These are phyloP conservation scores for Brachypteracias leptosomus DNA, from an alignment of 2,113 vertebrate genomes.

Conservation along the genomic window DNA sequence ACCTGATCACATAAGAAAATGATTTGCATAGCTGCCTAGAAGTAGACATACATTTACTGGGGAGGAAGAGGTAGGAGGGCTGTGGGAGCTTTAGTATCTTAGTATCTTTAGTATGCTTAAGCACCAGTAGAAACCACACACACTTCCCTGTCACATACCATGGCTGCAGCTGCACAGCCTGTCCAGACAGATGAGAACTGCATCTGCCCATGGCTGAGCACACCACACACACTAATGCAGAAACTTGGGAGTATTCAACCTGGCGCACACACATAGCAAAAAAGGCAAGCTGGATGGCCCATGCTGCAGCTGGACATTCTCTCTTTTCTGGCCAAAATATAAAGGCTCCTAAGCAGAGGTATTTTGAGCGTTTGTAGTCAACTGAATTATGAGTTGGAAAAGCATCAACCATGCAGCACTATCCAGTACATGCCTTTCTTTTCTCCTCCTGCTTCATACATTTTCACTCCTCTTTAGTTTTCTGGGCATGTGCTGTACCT, in stretches of 20 bases:
- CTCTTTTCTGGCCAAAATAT: not conserved
- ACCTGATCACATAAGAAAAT: not conserved
- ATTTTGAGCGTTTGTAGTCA: not conserved
- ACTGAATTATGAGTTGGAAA: not conserved
- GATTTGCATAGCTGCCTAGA: not conserved
- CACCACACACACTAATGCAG: not conserved
- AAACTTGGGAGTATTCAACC: not conserved
- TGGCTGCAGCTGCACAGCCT: not conserved
- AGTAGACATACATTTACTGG: not conserved
- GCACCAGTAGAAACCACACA: not conserved
- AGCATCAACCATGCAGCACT: not conserved
- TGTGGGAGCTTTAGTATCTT: not conserved
- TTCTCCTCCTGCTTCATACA: not conserved
- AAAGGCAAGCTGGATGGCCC: not conserved
- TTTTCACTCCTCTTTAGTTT: not conserved
- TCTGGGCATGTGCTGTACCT: not conserved
- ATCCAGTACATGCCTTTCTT: not conserved
- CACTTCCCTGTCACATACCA: not conserved
- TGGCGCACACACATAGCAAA: not conserved
- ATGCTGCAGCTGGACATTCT: not conserved
- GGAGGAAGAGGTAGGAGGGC: not conserved
- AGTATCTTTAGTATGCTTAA: not conserved
- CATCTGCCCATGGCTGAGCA: not conserved
- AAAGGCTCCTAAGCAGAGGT: not conserved
- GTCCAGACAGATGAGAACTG: not conserved